Evolutionary conservation across 2,113 vertebrate genomes (phyloP), one percentile per base, ranked within the genome.

Genomic region (Thinocorus orbignyianus): DNA sequence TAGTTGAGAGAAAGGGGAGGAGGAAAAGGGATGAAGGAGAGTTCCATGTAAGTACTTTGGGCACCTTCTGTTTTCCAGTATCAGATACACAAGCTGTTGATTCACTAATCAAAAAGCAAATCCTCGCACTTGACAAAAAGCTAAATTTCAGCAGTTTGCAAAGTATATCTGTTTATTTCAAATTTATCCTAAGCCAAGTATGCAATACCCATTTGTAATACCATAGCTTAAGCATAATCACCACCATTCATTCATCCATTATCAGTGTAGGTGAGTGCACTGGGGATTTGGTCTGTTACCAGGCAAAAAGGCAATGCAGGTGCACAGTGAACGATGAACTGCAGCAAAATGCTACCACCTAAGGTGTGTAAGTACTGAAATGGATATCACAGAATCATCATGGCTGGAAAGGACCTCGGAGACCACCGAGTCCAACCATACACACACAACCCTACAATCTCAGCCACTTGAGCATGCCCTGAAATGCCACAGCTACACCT

Each of bases 221-320:
- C 39, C n/a, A 30, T 3, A 60, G 57, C 16, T 42, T 23, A 46
- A 62, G 68, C 10, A n/a, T 31, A 78, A 82, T 69, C 79, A 72
- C 24, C 5, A 4, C n/a, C 17, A 39, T 39, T 65, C 8, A 18
- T 46, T 81, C 31, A 18, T 46, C 78, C 31, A 5, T 69, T 78
- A 52, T 6, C 31, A 7, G 3, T 54, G 26, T 13, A 60, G 31
- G 17, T 13, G 41, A 25, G 12, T 1, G 3, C 1, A 0, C 23
- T 25, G 25, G 46, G 31, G 58, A 57, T 35, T 51, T 68, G 33
- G 64, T 68, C 13, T 39, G 46, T 44, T 78, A 46, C 17, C 48
- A 41, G 48, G 70, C 69, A 61, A 65, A 88, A 68, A 48, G 30
- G 39, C 33, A 62, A 33, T 9, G 30, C 20, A 61, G 83, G 33